Evolutionary conservation across 1,140 invertebrate species (phyloP).

Genomic region (Leucophenga varia): DNA sequence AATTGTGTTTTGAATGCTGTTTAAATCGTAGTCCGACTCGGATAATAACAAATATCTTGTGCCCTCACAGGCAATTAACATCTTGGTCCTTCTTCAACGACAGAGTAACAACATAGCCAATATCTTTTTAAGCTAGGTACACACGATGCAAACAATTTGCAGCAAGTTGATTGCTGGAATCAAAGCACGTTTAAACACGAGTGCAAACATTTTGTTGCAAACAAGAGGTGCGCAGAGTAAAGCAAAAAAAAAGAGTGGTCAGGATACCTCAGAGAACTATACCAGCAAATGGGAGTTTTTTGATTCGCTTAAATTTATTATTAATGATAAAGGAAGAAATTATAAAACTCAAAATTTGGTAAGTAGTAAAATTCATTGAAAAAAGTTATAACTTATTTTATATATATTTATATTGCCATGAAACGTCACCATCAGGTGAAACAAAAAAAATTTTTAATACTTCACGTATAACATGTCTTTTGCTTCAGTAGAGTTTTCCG

Average conservation of each 20-base stretch:
- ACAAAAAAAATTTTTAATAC: conserved; percentile 6
- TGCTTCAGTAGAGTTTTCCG: conserved; percentile 7
- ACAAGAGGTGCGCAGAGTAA: conserved; percentile 9
- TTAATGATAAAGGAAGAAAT: conserved; percentile 6
- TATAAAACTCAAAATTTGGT: conserved; percentile 16
- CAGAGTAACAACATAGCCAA: no score
- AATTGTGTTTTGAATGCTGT: no score
- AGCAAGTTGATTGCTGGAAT: conserved; percentile 13
- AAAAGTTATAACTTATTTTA: conserved; percentile 11
- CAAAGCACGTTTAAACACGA: conserved; percentile 4
- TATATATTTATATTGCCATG: conserved; percentile 11
- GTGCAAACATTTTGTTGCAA: conserved; percentile 13
- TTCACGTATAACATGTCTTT: not conserved
- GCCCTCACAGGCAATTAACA: no score
- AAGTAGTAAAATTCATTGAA: conserved; percentile 16
- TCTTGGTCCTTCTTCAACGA: no score
- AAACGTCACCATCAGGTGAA: conserved; percentile 11
- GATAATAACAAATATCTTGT: no score
- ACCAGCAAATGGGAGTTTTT: conserved; percentile 12
- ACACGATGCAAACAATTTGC: conserved; percentile 7
- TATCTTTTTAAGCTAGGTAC: conserved; percentile 9
- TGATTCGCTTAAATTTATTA: conserved; percentile 10
- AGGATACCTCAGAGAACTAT: conserved; percentile 6
- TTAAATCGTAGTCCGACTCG: no score
- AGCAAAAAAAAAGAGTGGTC: conserved; percentile 15